Conservation (phyloP, 1,140 invertebrate genomes). For the Arion vulgaris region DNA sequence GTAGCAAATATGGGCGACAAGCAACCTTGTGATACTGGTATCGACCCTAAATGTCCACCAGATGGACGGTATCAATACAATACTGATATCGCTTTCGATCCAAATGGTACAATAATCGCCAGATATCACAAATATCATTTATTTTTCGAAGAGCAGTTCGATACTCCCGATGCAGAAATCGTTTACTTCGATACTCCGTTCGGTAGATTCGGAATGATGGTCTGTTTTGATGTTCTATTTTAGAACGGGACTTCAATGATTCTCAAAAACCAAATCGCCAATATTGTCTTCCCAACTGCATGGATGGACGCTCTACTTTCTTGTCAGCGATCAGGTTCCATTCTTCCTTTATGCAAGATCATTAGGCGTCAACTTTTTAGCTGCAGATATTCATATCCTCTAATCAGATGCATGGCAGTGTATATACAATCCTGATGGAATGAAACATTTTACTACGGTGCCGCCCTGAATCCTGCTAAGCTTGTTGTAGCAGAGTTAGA, state of each 20-base stretch:
- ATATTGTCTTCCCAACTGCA: conserved; percentile 81
- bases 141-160: conserved; percentile 77
- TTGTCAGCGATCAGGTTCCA: conserved; percentile 75
- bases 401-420: conserved; percentile 75
- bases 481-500: conserved; percentile 56
- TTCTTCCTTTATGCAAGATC: conserved; percentile 75
- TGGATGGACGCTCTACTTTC: conserved; percentile 84
- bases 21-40: conserved; percentile 73
- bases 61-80: conserved; percentile 78
- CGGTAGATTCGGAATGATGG: conserved; percentile 83
- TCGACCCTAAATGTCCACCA: conserved; percentile 73
- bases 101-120: conserved; percentile 76
- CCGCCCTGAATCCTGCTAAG: conserved; percentile 27
- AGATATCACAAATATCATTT: conserved; percentile 82
- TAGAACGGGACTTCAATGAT: conserved; percentile 76
- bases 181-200: conserved; percentile 79
- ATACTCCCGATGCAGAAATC: conserved; percentile 67
- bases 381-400: conserved; percentile 75
- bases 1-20: conserved; percentile 84
- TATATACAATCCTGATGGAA: conserved; percentile 71
- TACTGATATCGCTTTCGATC: conserved; percentile 83
- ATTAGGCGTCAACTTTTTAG: conserved; percentile 77
- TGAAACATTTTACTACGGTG: conserved; percentile 49
- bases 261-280: conserved; percentile 75
- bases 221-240: conserved; percentile 84